Evolutionary conservation across 2,113 vertebrate genomes (phyloP).

Genomic region (Perognathus longimembris): DNA sequence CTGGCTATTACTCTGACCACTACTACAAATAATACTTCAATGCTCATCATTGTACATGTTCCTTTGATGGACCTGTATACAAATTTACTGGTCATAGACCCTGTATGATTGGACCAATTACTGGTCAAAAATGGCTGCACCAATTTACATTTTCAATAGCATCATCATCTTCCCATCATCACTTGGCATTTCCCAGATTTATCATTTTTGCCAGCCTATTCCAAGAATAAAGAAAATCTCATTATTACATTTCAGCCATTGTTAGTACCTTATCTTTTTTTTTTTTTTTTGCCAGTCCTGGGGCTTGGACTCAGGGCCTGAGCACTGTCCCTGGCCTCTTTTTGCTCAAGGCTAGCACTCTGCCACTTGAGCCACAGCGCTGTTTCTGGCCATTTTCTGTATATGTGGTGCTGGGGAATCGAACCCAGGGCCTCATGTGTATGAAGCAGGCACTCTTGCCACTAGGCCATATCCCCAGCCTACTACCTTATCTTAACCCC

Average conservation of each 20-base stretch:
- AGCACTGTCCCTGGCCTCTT: no score
- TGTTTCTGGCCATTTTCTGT: no score
- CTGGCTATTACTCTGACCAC: neutral
- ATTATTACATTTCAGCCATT: neutral
- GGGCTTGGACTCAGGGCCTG: no score
- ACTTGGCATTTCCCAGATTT: constrained; percentile 19
- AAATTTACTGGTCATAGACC: neutral
- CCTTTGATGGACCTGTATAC: neutral
- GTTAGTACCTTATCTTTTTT: neutral
- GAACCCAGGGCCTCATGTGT: no score
- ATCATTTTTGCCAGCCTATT: neutral
- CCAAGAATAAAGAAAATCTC: neutral
- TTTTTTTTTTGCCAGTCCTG: no score
- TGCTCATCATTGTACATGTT: neutral
- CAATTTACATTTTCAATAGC: neutral
- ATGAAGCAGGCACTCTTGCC: no score
- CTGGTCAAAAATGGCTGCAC: neutral
- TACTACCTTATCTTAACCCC: neutral
- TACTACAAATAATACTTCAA: no score
- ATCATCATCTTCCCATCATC: neutral
- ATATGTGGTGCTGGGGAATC: no score
- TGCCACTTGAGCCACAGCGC: no score
- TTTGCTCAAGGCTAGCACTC: no score
- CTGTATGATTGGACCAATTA: neutral
- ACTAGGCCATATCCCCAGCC: no score